Evolutionary conservation across 2,888 invertebrate genomes (phyloP), one percentile per base, ranked within the genome.

Genomic region (Drosophila aldrichi): DNA sequence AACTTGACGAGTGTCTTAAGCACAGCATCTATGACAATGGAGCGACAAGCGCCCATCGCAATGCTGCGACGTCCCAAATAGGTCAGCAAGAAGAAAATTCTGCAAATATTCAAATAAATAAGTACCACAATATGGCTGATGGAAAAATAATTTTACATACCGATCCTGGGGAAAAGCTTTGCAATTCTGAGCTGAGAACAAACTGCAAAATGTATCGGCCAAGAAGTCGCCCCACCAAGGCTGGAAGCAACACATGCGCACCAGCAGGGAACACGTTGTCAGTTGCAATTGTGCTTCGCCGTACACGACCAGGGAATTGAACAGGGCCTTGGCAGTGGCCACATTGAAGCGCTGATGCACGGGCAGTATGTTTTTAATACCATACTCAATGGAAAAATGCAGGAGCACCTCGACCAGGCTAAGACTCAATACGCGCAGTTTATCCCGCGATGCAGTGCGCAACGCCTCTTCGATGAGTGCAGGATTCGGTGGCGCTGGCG

Each of bases 161-260:
- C 97, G 95, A 93, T 98, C 97, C 86, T 97, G 96, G 16, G 98
- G 97, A 77, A 97, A 96, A 55, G 97, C 96, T 80, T 95, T 95
- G 32, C 95, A 96, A 81, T 97, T 96, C 49, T 96, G 95, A 0
- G 96, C 95, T 1, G 96, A 95, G 92, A 97, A 98, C 86, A 97
- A 95, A 72, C 95, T 94, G 25, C 95, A 95, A 64, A 98, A 94
- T 32, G 96, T 96, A 87, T 96, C 96, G 0, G 97, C 96, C n/a
- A 98, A 94, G 90, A 97, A 97, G 78, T 96, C 95, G 46, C 98
- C 98, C 98, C 98, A 98, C 96, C 97, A 98, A 12, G 94, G 94
- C 90, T 96, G 95, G 63, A 95, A 94, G 89, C 96, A 96, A 51
- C 94, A 94, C 91, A 96, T 95, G 56, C 96, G 95, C 65, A 97